Percentiles rank a stretch among this genome's conserved stretches.
These are phyloP conservation scores for Pogoniulus pusillus DNA, from an alignment of 2,797 vertebrate species.

Conservation along the genomic window DNA sequence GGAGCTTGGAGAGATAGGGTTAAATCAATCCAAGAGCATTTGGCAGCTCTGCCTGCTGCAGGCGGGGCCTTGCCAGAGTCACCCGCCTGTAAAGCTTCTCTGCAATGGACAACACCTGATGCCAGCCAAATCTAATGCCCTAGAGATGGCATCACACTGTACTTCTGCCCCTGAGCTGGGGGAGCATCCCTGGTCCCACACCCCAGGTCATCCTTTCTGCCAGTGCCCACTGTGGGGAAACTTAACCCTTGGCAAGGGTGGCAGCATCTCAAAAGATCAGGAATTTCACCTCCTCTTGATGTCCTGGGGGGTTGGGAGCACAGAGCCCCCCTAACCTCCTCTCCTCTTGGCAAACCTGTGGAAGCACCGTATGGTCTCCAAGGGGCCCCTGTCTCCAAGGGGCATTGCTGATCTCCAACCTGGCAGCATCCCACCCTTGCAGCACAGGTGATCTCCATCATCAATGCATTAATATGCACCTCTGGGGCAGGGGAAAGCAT, in stretches of 20 bases:
- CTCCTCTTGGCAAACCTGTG: background rate
- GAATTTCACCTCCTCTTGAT: background rate
- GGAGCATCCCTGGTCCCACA: background rate
- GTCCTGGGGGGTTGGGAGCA: background rate
- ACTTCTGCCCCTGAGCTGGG: background rate
- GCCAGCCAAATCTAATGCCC: fast-evolving
- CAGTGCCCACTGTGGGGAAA: background rate
- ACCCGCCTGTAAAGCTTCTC: background rate
- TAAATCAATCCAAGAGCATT: background rate
- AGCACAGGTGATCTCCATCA: background rate
- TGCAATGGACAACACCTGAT: fast-evolving
- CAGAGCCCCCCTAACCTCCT: background rate
- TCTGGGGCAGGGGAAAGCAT: fast-evolving
- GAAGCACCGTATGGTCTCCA: fast-evolving
- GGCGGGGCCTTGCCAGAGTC: background rate
- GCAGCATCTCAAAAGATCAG: background rate
- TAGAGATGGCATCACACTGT: background rate
- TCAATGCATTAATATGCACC: fast-evolving
- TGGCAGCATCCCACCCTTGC: background rate
- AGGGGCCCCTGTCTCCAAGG: fast-evolving
- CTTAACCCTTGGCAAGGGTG: fast-evolving
- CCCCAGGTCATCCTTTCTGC: background rate
- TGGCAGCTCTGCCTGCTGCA: background rate
- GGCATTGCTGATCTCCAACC: background rate
- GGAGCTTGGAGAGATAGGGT: background rate